Evolutionary conservation across 1,140 invertebrate species (phyloP).

Genomic region (Papilio glaucus): DNA sequence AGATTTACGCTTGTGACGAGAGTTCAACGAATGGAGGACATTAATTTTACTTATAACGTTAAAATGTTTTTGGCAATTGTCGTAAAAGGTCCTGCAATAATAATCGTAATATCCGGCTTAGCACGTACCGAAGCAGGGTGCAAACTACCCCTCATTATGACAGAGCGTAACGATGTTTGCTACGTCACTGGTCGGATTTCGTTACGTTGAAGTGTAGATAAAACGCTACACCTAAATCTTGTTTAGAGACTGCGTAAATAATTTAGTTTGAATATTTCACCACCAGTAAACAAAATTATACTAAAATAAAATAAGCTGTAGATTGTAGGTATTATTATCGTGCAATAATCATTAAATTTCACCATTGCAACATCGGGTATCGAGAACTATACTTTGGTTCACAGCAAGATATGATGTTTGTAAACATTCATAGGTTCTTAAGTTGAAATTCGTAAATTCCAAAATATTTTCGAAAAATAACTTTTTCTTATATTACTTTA

Average conservation of each 20-base stretch:
- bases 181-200: not conserved
- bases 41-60: conserved; percentile 2
- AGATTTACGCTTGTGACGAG: not conserved
- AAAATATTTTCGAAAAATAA: too few relatives aligned
- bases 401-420: too few relatives aligned
- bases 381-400: too few relatives aligned
- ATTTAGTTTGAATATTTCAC: not conserved
- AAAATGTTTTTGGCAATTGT: conserved; percentile 8
- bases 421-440: too few relatives aligned
- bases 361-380: too few relatives aligned
- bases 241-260: not conserved
- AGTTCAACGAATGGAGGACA: conserved; percentile 1
- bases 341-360: too few relatives aligned
- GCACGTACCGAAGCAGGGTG: conserved; percentile 7
- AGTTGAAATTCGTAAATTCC: too few relatives aligned
- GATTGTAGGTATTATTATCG: too few relatives aligned
- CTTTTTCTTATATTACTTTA: too few relatives aligned
- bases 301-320: too few relatives aligned
- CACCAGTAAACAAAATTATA: too few relatives aligned
- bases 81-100: not conserved
- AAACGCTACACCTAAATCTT: not conserved
- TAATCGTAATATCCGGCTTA: conserved; percentile 17
- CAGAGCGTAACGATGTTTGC: not conserved
- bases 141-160: conserved; percentile 15
- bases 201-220: not conserved